Evolutionary conservation across 2,113 vertebrate species (phyloP), one percentile per base, ranked within the genome.

Genomic region (Baryphthengus martii): DNA sequence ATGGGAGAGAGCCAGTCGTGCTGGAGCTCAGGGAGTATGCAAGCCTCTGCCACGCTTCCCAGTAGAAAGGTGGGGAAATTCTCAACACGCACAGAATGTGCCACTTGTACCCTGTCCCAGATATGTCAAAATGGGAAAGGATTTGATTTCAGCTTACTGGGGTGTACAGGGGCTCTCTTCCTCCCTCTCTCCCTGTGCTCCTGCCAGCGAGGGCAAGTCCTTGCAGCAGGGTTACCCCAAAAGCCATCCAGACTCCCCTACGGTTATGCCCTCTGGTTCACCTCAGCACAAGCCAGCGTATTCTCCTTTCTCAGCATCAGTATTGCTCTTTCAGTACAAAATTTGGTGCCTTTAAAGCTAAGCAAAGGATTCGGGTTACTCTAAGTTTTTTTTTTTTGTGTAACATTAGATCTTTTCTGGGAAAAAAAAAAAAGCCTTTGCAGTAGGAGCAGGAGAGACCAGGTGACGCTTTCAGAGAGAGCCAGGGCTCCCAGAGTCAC

Each of bases 71-170:
- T 4, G 3, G n/a, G 53, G 56, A 50, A 61, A 65, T 80, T 80
- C 59, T 83, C 28, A 58, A 56, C n/a, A 10, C 0, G 1, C 6
- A 33, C 44, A 58, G 79, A 78, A 79, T 45, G 17, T 49, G 17
- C 20, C 25, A 83, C 75, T 68, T 82, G n/a, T 70, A 83, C 45
- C 74, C 79, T 88, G 75, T 92, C 83, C 90, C 59, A 76, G 73
- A 84, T 66, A 88, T 31, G 86, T 80, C 90, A 83, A 56, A 55
- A 90, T 84, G 20, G 13, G 66, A 76, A 93, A 70, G 75, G 79
- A 83, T 83, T 73, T 90, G 3, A 44, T 68, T 92, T 88, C 49
- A 28, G 79, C 75, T 92, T 55, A 24, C 42, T 62, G 61, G 39
- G 70, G n/a, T 11, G 0, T 74, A 47, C 17, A 77, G 81, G 2